Evolutionary conservation across 2,888 invertebrate species (phyloP), one percentile per base, ranked within the genome.

Genomic region (Trichopoda pennipes): DNA sequence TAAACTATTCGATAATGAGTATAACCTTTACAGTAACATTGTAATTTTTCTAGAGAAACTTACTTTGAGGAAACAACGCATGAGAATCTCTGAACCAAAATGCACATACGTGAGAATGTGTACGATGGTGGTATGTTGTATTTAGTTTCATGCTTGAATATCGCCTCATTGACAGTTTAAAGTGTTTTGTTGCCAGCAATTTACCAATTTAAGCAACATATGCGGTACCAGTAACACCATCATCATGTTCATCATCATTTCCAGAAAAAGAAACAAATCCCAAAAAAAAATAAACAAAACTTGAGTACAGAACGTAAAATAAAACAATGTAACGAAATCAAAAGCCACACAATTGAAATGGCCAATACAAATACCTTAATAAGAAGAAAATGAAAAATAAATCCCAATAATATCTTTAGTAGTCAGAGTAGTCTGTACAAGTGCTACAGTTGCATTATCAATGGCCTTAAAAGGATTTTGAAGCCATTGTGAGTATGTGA

Each of bases 111-210:
- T 61, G 53, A 53, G 32, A 47, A 55, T 61, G 38, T 76, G 68
- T 76, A 63, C 44, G 47, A 8, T 49, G 56, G 70, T 69, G 61
- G 70, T 77, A 63, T 73, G 49, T 74, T 73, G 68, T 53, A 55
- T 74, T 75, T 63, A 58, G 75, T 68, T 66, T 56, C 82, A 72
- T 68, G 79, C 75, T 79, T 73, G 82, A 79, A 76, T 82, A 82
- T 82, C 79, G 79, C 70, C 78, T 80, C 83, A 81, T 84, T 80
- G 81, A 85, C 84, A 85, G 76, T 85, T 84, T 80, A 81, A 83
- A 85, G 84, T 84, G 84, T 84, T 85, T 84, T 81, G 76, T 80
- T 84, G 82, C 82, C 76, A 82, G 85, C 84, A 85, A 85, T 85
- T 85, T 84, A 85, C 85, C 85, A 81, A 84, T 85, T 85, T 84